Conservation (phyloP, 2,113 vertebrate species). For the Mystacornis crossleyi region DNA sequence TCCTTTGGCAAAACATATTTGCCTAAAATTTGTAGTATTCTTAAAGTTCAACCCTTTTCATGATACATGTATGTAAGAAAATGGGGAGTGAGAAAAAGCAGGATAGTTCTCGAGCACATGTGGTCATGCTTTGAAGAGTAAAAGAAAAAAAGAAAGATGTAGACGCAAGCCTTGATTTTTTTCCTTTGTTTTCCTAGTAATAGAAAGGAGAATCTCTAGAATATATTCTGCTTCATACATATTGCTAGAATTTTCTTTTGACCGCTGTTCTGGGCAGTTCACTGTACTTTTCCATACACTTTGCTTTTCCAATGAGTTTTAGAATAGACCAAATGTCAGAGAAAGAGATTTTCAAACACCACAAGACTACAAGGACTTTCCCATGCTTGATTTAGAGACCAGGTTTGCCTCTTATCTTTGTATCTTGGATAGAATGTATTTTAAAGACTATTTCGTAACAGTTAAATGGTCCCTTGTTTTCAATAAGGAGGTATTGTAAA, state of each 20-base stretch:
- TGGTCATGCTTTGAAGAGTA: neutral
- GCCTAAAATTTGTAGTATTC: neutral
- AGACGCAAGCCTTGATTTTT: neutral
- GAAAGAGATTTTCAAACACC: neutral
- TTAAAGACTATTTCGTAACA: neutral
- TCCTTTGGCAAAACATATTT: neutral
- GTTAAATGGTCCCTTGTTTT: neutral
- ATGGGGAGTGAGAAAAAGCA: neutral
- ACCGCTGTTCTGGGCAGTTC: neutral
- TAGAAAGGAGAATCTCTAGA: neutral
- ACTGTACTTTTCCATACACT: neutral
- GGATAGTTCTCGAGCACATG: rapidly evolving
- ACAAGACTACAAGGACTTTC: neutral
- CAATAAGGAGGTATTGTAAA: neutral
- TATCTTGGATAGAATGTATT: neutral
- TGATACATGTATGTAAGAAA: neutral
- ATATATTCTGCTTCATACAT: neutral
- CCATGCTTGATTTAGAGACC: neutral
- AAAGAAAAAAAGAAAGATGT: too few relatives aligned
- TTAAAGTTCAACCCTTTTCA: neutral
- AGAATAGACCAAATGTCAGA: neutral
- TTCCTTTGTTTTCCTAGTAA: neutral
- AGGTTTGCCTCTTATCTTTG: neutral
- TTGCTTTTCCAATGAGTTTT: neutral
- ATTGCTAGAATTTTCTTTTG: neutral